These are phyloP conservation scores for Drosophila maculinotata DNA, from an alignment of 2,888 invertebrate genomes.

Conservation along the genomic window DNA sequence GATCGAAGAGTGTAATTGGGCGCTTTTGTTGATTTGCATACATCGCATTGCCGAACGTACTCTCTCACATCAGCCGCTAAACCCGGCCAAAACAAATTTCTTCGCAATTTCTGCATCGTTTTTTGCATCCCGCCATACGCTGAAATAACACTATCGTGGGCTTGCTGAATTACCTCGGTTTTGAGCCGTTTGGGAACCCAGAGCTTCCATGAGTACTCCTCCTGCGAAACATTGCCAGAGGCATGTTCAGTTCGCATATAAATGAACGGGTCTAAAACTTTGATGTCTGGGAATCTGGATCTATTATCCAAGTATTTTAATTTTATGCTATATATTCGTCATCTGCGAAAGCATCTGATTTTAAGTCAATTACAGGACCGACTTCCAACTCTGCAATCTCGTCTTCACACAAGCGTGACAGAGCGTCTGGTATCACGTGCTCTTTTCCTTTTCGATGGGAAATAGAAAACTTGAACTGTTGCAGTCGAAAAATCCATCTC, in stretches of 20 bases:
- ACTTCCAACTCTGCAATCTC: background rate
- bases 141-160: conserved; percentile 7
- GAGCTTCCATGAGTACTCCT: background rate
- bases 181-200: conserved; percentile 6
- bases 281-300: background rate
- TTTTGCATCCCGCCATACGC: conserved; percentile 25
- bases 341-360: background rate
- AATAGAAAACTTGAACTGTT: conserved; percentile 9
- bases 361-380: background rate
- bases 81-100: conserved; percentile 26
- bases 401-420: background rate
- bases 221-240: background rate
- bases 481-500: conserved; percentile 9
- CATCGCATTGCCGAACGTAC: conserved; percentile 1
- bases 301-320: background rate
- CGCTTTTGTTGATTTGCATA: conserved; percentile 12
- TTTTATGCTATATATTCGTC: background rate
- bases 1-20: conserved; percentile 7
- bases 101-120: conserved; percentile 10
- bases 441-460: conserved; percentile 11
- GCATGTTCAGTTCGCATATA: background rate
- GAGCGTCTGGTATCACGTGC: conserved; percentile 2
- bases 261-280: conserved; percentile 2
- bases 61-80: conserved; percentile 10
- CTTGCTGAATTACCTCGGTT: conserved; percentile 11